phyloP scores from a whole-genome alignment of 2,888 invertebrate species.

The Zygogramma bicolorata region DNA sequence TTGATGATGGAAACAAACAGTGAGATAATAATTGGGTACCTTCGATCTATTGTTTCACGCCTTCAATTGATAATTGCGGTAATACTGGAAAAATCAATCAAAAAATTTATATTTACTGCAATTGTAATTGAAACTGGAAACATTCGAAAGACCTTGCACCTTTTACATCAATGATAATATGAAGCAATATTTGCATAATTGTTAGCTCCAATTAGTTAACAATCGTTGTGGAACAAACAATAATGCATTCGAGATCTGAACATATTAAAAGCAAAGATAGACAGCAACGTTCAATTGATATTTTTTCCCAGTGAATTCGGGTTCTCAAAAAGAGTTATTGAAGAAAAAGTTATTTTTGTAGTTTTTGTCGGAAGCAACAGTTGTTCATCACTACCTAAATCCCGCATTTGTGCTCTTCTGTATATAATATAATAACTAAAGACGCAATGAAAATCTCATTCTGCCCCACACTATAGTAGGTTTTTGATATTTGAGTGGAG shows the following conservation, averaged over 20 bases:
- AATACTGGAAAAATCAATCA: not conserved
- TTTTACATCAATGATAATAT: conserved; percentile 26
- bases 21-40: not conserved
- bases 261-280: no score
- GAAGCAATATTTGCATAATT: conserved; percentile 24
- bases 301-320: no score
- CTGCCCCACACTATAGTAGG: no score
- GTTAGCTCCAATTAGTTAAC: conserved; percentile 19
- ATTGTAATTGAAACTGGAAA: conserved; percentile 19
- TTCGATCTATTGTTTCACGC: not conserved
- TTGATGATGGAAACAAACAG: not conserved
- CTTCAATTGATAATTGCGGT: conserved; percentile 4
- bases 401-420: no score
- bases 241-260: no score
- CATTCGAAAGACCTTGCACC: conserved; percentile 38
- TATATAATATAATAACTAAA: not conserved
- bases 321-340: no score
- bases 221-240: conserved; percentile 9
- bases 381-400: not conserved
- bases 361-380: no score
- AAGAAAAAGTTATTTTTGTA: no score
- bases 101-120: conserved; percentile 8
- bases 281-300: no score
- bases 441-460: not conserved
- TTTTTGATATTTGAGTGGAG: not conserved